Conservation (phyloP, 2,113 vertebrate genomes). For the Gavia stellata region DNA sequence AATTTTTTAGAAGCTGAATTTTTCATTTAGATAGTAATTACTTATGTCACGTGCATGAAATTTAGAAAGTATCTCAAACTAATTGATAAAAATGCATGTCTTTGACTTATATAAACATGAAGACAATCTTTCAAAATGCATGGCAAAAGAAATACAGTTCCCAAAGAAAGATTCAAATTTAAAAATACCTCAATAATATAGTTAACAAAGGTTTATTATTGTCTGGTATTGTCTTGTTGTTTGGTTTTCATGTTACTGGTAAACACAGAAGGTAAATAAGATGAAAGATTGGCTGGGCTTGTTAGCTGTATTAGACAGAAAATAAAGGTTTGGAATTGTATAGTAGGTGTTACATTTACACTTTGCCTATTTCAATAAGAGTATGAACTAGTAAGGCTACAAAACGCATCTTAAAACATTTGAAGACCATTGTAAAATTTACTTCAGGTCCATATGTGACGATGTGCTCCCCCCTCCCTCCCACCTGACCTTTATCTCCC, state of each 20-base stretch:
- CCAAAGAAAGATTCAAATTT: not conserved
- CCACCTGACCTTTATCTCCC: no score
- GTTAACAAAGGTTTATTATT: not conserved
- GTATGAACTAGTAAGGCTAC: not conserved
- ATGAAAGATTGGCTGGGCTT: not conserved
- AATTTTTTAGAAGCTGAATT: not conserved
- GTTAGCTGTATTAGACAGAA: not conserved
- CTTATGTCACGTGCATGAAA: not conserved
- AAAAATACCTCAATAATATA: not conserved
- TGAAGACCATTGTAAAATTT: not conserved
- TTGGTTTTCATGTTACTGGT: not conserved
- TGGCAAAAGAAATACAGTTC: not conserved
- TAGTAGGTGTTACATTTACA: not conserved
- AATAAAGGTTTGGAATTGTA: not conserved
- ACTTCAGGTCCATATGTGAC: accelerated
- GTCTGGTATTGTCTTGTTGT: not conserved
- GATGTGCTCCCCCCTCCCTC: no score
- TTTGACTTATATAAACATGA: not conserved
- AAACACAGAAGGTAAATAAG: not conserved
- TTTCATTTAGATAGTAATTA: not conserved
- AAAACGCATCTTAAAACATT: not conserved
- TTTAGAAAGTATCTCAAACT: not conserved
- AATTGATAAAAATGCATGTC: not conserved
- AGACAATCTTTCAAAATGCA: not conserved
- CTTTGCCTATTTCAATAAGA: not conserved